phyloP scores from a whole-genome alignment of 2,113 vertebrate genomes.

The Rhinolophus ferrumequinum region DNA sequence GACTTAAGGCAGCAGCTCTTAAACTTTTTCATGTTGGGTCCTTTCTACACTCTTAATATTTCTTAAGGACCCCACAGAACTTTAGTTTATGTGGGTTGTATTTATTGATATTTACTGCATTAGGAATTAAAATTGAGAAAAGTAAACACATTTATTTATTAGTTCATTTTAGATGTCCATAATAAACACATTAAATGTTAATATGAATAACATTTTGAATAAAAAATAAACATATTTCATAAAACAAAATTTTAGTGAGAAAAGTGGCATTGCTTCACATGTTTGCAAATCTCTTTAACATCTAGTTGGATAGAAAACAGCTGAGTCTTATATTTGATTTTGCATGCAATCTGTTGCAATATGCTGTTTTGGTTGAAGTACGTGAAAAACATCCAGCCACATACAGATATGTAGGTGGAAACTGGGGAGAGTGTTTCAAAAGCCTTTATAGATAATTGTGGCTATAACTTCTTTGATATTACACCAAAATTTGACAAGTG shows the following conservation, averaged over 20 bases:
- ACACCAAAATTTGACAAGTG: background rate
- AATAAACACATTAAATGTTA: background rate
- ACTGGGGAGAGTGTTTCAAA: background rate
- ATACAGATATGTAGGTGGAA: background rate
- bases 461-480: background rate
- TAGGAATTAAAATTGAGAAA: conserved; percentile 2
- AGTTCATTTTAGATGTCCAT: background rate
- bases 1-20: background rate
- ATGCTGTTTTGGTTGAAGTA: background rate
- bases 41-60: background rate
- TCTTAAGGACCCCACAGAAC: background rate
- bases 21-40: background rate
- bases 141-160: background rate
- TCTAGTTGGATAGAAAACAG: background rate
- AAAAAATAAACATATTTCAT: conserved; percentile 1
- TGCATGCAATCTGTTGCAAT: background rate
- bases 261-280: background rate
- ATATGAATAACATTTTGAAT: background rate
- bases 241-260: background rate
- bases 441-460: background rate
- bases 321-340: background rate
- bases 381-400: background rate
- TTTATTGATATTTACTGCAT: background rate
- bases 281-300: background rate
- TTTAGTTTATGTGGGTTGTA: background rate